Evolutionary conservation across 2,797 vertebrate species (phyloP), one percentile per base, ranked within the genome.

Genomic region (Buceros bicornis): DNA sequence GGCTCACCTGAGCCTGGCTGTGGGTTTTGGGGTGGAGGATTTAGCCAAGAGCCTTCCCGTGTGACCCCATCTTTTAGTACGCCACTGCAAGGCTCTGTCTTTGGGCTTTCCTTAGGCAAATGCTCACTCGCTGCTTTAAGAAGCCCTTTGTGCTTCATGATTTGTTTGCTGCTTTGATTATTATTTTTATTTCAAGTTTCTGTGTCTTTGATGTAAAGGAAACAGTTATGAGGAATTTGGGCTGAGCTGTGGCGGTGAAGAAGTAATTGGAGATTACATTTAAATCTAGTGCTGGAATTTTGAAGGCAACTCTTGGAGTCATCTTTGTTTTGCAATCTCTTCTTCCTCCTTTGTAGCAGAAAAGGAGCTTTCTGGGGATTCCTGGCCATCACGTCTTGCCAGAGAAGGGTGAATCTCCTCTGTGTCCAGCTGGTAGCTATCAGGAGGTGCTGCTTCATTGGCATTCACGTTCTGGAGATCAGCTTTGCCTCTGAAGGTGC

Each of bases 81-180:
- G 89, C 62, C 87, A 70, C 71, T 60, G 57, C 61, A 51, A 74
- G 86, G 60, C 73, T 82, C 85, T 77, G 73, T 82, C 65, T 91
- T 40, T 60, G 80, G 56, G 70, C 24, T 95, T 66, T 90, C 33
- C 28, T 35, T 35, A 93, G 71, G 88, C 83, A 95, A 94, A 90
- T 57, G 71, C 80, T 92, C 8, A 0, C 29, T 67, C 1, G 0
- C 67, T 54, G 45, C 86, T 95, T 86, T 77, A 66, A 94, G 91
- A 73, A 94, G 35, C 11, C 7, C 4, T 81, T 84, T 89, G 89
- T 70, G 33, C 73, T 84, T 79, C 45, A 35, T 82, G 48, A 95
- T 94, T 96, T 96, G 86, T 90, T 97, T 96, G 73, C 76, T 72
- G 60, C 93, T 95, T 96, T 95, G 88, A 74, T 94, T 86, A 37